Evolutionary conservation across 1,140 invertebrate species (phyloP).

Genomic region (Semibalanus balanoides): DNA sequence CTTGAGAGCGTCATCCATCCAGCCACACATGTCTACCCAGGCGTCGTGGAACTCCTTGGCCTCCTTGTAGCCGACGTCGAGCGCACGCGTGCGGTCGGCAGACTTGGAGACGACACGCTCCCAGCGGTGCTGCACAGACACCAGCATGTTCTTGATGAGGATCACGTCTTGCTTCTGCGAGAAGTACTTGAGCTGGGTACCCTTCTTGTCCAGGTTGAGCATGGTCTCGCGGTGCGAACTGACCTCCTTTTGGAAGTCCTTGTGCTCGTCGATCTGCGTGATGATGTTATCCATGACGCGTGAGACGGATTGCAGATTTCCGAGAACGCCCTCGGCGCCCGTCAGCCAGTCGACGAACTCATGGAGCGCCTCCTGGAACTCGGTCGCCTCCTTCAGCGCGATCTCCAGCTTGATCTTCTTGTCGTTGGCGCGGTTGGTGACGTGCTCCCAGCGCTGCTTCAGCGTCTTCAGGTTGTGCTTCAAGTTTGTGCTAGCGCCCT

Average conservation of each 20-base stretch:
- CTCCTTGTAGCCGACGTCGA: conserved; percentile 95
- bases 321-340: conserved; percentile 77
- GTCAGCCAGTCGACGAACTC: conserved; percentile 92
- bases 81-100: conserved; percentile 78
- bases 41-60: conserved; percentile 87
- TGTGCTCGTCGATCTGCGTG: conserved; percentile 91
- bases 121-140: conserved; percentile 95
- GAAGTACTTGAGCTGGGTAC: conserved; percentile 95
- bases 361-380: conserved; percentile 80
- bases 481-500: conserved; percentile 67
- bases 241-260: conserved; percentile 89
- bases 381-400: conserved; percentile 86
- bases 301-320: conserved; percentile 81
- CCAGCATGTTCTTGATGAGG: conserved; percentile 91
- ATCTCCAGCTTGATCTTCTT: conserved; percentile 97
- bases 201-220: conserved; percentile 91
- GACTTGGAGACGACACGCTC: conserved; percentile 91
- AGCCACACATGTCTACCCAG: conserved; percentile 56
- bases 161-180: conserved; percentile 99
- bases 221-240: conserved; percentile 85
- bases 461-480: conserved; percentile 77
- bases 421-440: conserved; percentile 74
- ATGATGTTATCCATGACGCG: conserved; percentile 80
- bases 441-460: conserved; percentile 82
- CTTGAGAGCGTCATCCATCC: conserved; percentile 76